These are phyloP conservation scores for Spialia ferax DNA, from an alignment of 2,888 invertebrate species.

Conservation along the genomic window DNA sequence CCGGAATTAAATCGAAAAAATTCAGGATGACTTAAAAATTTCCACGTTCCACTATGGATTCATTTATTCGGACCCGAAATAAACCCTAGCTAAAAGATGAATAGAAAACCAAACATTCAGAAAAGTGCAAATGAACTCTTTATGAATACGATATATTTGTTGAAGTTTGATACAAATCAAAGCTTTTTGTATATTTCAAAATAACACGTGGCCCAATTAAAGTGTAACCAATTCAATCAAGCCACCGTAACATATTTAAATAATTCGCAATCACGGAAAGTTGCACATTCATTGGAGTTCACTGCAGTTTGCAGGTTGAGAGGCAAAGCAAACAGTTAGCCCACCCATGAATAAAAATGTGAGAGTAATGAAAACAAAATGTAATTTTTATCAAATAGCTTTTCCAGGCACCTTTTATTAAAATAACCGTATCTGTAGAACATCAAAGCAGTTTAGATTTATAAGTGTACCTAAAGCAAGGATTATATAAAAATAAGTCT, in stretches of 20 bases:
- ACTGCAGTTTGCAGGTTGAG: slow-evolving; percentile 57
- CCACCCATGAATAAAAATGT: slow-evolving; percentile 57
- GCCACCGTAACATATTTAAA: slow-evolving; percentile 62
- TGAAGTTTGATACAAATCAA: not conserved
- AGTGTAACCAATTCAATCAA: slow-evolving; percentile 67
- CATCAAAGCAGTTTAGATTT: not conserved
- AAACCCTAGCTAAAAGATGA: not conserved
- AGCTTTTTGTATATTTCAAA: not conserved
- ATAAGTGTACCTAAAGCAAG: too few relatives aligned
- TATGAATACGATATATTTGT: not conserved
- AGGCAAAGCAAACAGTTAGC: slow-evolving; percentile 60
- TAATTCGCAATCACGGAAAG: slow-evolving; percentile 70
- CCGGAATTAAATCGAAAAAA: slow-evolving; percentile 15
- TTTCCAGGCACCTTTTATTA: slow-evolving; percentile 47
- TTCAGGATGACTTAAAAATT: not conserved
- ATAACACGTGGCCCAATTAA: slow-evolving; percentile 47
- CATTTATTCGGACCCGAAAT: not conserved
- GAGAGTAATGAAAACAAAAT: slow-evolving; percentile 57
- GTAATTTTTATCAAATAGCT: slow-evolving; percentile 47
- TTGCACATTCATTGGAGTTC: slow-evolving; percentile 65
- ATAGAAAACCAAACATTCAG: not conserved
- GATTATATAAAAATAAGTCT: too few relatives aligned
- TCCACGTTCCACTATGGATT: not conserved
- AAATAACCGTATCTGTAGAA: not conserved
- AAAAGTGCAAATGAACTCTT: too few relatives aligned